Evolutionary conservation across 2,888 invertebrate species (phyloP).

Genomic region (Meandrusa payeni): DNA sequence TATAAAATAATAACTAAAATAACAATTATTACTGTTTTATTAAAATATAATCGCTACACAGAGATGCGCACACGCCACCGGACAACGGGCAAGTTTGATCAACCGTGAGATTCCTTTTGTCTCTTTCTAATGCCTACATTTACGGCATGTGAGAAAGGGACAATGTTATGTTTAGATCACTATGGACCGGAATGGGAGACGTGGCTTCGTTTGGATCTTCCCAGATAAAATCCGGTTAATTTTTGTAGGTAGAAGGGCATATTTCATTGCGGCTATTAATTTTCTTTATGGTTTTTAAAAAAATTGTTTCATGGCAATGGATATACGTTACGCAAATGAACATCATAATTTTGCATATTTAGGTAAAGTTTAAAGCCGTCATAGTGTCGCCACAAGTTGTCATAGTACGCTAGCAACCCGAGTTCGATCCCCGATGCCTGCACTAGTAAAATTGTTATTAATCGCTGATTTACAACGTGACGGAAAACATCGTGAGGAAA

Average conservation of each 20-base stretch:
- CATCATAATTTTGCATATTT: too few species aligned
- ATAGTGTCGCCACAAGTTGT: too few species aligned
- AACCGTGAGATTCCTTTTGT: slow-evolving; percentile 51
- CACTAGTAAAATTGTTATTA: too few species aligned
- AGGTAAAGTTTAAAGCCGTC: too few species aligned
- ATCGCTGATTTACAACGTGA: too few species aligned
- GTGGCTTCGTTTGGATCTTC: slow-evolving; percentile 65
- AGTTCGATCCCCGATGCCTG: too few species aligned
- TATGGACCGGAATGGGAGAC: slow-evolving; percentile 58
- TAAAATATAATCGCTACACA: slow-evolving; percentile 38
- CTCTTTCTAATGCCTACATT: slow-evolving; percentile 40
- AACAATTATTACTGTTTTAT: slow-evolving; percentile 23
- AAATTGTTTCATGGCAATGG: too few species aligned
- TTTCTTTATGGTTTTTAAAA: too few species aligned
- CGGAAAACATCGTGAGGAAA: too few species aligned
- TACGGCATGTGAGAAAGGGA: slow-evolving; percentile 41
- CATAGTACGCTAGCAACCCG: too few species aligned
- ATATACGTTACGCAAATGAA: too few species aligned
- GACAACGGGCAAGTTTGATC: slow-evolving; percentile 68
- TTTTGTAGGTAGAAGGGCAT: slow-evolving; percentile 63
- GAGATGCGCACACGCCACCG: slow-evolving; percentile 56
- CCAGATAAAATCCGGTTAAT: slow-evolving; percentile 57
- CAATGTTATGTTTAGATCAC: slow-evolving; percentile 52
- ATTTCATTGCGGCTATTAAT: too few species aligned
- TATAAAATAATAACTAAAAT: slow-evolving; percentile 2